Base-by-base conservation (phyloP, 2,888 invertebrate species). In the Helleia helle region DNA sequence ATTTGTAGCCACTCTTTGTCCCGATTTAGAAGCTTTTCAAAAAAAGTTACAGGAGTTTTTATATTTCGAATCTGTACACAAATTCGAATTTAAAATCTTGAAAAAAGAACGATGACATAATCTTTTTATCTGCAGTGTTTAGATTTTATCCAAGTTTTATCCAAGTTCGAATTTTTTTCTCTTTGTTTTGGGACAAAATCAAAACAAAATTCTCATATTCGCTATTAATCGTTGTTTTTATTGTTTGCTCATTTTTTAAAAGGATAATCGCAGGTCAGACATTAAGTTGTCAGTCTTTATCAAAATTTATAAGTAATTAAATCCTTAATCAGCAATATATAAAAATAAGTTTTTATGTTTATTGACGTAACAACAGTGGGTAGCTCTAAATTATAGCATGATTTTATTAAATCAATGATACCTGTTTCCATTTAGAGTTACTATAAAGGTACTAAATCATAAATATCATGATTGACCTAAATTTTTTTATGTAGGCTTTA, bases 1-100 rank as follows among this genome's bases (percentile, higher is more conserved):
- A 84, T 84, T 83, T 83, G 83, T 83, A 77, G 73, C 73, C 67
- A 71, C 71, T 77, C 77, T 75, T 79, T 77, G 74, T 81, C 67
- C 59, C 63, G 71, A 64, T 71, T 72, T 73, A 69, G 70, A 64
- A 69, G 63, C 62, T 68, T 65, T 62, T 65, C 65, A 65, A 67
- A 51, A 71, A 70, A 57, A 62, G 48, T 59, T 51, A 34, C 34
- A 18, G 22, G 18, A 22, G 22, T 7, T 8, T 22, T 18, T 12
- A n/a, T n/a, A n/a, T n/a, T n/a, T n/a, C n/a, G n/a, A n/a, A n/a
- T n/a, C n/a, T n/a, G n/a, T n/a, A n/a, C n/a, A n/a, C 22, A 18
- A 4, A 8, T 22, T 34, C 22, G 22, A 18, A 34, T 68, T 69
- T 70, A 63, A 56, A 60, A 56, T 60, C 57, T 51, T 60, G 56